Percentiles rank a stretch among this genome's conserved stretches.
phyloP scores from a whole-genome alignment of 2,113 vertebrate genomes.

The Electrona antarctica region DNA sequence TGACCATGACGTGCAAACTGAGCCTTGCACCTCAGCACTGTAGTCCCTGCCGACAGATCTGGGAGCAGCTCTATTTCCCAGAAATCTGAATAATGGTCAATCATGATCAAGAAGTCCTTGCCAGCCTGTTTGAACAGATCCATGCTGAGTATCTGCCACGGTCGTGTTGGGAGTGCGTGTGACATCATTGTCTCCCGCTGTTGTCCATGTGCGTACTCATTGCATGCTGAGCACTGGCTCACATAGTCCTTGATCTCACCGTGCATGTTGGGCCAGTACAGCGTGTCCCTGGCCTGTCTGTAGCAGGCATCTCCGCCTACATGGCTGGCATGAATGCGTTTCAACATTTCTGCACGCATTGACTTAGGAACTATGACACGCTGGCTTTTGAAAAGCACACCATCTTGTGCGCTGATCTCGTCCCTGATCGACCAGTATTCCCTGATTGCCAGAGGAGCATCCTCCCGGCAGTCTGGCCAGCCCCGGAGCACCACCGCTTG shows the following conservation, averaged over 20 bases:
- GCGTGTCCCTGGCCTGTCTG: no score
- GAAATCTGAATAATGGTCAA: constrained; percentile 43
- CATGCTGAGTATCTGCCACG: constrained; percentile 38
- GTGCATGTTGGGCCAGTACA: constrained; percentile 36
- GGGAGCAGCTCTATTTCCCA: constrained; percentile 30
- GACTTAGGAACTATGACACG: constrained; percentile 9
- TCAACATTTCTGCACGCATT: constrained; percentile 21
- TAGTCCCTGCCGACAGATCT: constrained; percentile 21
- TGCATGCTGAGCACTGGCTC: constrained; percentile 19
- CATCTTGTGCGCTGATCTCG: constrained; percentile 16
- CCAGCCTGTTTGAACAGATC: constrained; percentile 16
- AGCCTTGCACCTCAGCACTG: constrained; percentile 13
- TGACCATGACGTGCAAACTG: constrained; percentile 20
- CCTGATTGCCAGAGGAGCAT: not conserved
- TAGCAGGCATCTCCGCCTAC: constrained; percentile 21
- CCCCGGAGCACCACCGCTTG: constrained; percentile 2
- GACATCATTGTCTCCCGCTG: constrained; percentile 26
- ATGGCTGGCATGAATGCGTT: constrained; percentile 24
- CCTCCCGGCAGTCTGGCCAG: constrained; percentile 13
- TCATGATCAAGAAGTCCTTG: constrained; percentile 17
- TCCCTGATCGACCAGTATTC: constrained; percentile 10
- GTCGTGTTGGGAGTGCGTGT: constrained; percentile 3
- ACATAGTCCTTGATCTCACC: constrained; percentile 23
- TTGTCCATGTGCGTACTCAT: constrained; percentile 27
- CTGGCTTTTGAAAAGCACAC: constrained; percentile 6